Evolutionary conservation across 2,888 invertebrate species (phyloP).

Genomic region (Clivina fossor): DNA sequence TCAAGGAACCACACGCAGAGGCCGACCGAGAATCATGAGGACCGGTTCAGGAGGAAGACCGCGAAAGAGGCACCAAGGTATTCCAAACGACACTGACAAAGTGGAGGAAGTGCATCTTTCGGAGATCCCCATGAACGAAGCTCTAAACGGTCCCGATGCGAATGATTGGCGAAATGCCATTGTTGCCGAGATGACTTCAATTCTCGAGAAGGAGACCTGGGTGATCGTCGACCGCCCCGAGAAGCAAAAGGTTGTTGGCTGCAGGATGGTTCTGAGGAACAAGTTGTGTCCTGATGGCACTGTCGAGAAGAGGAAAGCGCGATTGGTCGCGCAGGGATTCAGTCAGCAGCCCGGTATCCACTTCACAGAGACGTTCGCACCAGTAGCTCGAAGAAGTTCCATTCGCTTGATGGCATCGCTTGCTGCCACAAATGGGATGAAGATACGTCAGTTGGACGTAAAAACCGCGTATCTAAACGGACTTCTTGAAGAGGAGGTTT

Average conservation of each 20-base stretch:
- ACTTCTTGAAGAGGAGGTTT: conserved; percentile 46
- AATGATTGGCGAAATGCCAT: conserved; percentile 38
- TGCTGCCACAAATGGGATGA: conserved; percentile 36
- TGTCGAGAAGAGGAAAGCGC: conserved; percentile 33
- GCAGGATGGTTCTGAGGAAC: conserved; percentile 33
- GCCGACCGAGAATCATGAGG: conserved; percentile 19
- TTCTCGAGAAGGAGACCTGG: conserved; percentile 41
- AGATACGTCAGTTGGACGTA: conserved; percentile 39
- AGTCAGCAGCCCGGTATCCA: conserved; percentile 30
- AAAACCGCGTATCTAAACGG: conserved; percentile 40
- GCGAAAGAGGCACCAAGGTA: conserved; percentile 21
- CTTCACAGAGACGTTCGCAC: conserved; percentile 35
- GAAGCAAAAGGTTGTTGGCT: conserved; percentile 28
- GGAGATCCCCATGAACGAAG: conserved; percentile 19
- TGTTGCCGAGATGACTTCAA: conserved; percentile 34
- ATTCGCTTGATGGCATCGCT: conserved; percentile 39
- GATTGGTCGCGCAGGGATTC: conserved; percentile 36
- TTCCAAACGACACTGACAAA: conserved; percentile 6
- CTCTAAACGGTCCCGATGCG: conserved; percentile 29
- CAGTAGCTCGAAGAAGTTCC: conserved; percentile 34
- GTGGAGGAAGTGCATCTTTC: conserved; percentile 5
- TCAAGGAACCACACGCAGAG: conserved; percentile 6
- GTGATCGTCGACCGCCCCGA: conserved; percentile 34
- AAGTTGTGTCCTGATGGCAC: conserved; percentile 32
- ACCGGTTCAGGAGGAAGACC: conserved; percentile 35